Conservation (phyloP, 2,797 vertebrate genomes). For the Phylloscopus collybita region DNA sequence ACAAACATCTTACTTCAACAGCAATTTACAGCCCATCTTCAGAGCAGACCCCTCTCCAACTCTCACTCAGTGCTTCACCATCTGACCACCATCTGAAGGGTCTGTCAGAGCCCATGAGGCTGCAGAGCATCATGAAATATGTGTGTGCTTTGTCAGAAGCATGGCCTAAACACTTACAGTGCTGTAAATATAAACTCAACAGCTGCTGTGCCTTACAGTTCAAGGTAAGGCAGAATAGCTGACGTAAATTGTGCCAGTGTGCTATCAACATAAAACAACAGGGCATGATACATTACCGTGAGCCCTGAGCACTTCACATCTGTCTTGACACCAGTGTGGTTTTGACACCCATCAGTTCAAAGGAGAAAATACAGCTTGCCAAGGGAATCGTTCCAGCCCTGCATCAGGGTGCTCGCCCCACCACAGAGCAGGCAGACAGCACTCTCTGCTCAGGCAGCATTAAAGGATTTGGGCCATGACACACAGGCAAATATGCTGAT, state of each 20-base stretch:
- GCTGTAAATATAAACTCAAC: slow-evolving; percentile 64
- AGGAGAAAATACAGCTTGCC: slow-evolving; percentile 65
- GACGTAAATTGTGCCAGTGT: slow-evolving; percentile 48
- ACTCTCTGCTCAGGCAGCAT: background rate
- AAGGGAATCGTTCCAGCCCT: background rate
- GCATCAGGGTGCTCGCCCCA: background rate
- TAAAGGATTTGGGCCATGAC: background rate
- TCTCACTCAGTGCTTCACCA: background rate
- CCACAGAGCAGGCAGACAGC: background rate
- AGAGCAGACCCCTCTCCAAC: background rate
- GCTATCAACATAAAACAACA: slow-evolving; percentile 65
- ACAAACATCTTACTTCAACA: background rate
- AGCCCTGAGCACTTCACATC: slow-evolving; percentile 51
- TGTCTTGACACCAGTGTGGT: slow-evolving; percentile 52
- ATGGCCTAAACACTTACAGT: slow-evolving; percentile 62
- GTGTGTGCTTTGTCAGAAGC: slow-evolving; percentile 52
- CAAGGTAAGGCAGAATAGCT: slow-evolving; percentile 70
- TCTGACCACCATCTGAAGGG: accelerated
- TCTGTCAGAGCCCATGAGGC: background rate
- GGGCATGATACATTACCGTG: slow-evolving; percentile 24
- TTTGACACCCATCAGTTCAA: slow-evolving; percentile 66
- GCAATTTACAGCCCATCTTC: background rate
- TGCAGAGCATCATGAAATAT: slow-evolving; percentile 49
- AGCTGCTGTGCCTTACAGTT: slow-evolving; percentile 58
- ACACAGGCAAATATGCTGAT: slow-evolving; percentile 28